These are phyloP conservation scores for Melopsittacus undulatus DNA, from an alignment of 2,797 vertebrate species.

Conservation along the genomic window DNA sequence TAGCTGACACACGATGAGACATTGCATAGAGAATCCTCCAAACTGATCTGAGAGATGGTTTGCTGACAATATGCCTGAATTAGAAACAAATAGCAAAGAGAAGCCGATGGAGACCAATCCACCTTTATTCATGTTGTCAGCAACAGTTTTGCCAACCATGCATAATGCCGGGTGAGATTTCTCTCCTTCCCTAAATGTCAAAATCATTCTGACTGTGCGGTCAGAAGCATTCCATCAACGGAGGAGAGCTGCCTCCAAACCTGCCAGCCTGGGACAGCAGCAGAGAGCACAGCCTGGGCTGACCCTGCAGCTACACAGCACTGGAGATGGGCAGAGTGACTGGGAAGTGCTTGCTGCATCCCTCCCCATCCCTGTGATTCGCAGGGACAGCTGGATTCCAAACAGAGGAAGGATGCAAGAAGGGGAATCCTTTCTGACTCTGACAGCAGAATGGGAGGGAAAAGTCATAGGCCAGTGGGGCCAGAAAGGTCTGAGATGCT, in stretches of 20 bases:
- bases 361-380: not conserved
- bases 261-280: not conserved
- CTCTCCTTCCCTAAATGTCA: slow-evolving; percentile 65
- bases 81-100: slow-evolving; percentile 31
- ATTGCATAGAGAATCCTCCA: not conserved
- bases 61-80: not conserved
- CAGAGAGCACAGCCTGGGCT: not conserved
- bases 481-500: not conserved
- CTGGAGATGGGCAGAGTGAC: not conserved
- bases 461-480: not conserved
- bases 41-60: not conserved
- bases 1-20: not conserved
- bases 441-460: not conserved
- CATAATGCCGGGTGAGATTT: slow-evolving; percentile 53
- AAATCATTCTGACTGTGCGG: slow-evolving; percentile 57
- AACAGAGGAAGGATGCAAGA: fast-evolving
- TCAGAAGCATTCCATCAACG: slow-evolving; percentile 52
- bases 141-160: slow-evolving; percentile 70
- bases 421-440: not conserved
- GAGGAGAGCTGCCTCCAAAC: not conserved
- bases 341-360: not conserved
- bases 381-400: not conserved
- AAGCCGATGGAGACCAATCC: not conserved
- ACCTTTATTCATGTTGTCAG: slow-evolving; percentile 74
- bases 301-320: slow-evolving; percentile 4